Percentiles rank a stretch among this genome's conserved stretches.
Evolutionary conservation across 2,888 invertebrate genomes (phyloP).

Genomic region (Neria commutata): DNA sequence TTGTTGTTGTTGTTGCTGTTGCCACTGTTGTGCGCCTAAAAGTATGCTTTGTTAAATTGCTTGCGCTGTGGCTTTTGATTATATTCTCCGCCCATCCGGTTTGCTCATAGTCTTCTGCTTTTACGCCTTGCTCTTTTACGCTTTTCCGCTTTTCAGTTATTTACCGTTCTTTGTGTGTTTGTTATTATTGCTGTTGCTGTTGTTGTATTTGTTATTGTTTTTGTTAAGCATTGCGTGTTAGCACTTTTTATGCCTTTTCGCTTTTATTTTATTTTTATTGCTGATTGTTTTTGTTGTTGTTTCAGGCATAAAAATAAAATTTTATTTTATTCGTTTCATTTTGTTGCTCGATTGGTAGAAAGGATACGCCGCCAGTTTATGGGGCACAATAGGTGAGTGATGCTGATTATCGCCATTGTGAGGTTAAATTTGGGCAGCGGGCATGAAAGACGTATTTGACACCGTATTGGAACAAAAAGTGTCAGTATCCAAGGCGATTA

Average conservation of each 20-base stretch:
- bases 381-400: too few species aligned
- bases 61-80: conserved; percentile 24
- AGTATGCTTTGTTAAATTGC: conserved; percentile 27
- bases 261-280: conserved; percentile 9
- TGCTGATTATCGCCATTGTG: too few species aligned
- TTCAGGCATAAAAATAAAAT: conserved; percentile 1
- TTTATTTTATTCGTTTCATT: background rate
- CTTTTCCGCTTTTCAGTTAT: too few species aligned
- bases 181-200: background rate
- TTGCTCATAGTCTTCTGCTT: background rate
- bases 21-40: conserved; percentile 14
- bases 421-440: too few species aligned
- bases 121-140: background rate
- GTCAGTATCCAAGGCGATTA: background rate
- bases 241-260: background rate
- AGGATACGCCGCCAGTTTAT: too few species aligned
- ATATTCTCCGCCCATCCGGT: conserved; percentile 9
- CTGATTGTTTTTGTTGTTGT: conserved; percentile 11
- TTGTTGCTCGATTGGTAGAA: too few species aligned
- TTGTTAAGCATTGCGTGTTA: background rate
- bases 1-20: too few species aligned
- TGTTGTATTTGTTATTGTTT: background rate
- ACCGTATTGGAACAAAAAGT: background rate
- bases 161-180: background rate
- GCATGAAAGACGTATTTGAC: background rate